A percentile compares a stretch with the other conserved stretches of the same genome.
Evolutionary conservation across 1,140 invertebrate species (phyloP).

Genomic region (Forficula auricularia): DNA sequence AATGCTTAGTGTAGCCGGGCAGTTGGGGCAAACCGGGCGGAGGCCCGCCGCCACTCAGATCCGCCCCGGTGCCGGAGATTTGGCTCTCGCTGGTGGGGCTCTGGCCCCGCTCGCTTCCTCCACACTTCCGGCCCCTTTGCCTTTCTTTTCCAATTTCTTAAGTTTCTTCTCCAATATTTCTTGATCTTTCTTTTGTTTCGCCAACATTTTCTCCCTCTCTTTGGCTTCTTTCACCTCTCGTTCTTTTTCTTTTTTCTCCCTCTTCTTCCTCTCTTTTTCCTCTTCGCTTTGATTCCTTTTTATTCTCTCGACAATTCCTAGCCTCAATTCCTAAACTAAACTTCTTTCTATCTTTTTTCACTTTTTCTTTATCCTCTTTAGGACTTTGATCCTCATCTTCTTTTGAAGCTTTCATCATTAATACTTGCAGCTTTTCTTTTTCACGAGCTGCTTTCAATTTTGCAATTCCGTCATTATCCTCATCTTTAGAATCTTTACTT

Average conservation of each 20-base stretch:
- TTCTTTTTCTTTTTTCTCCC: slow-evolving; percentile 18
- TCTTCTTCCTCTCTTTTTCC: slow-evolving; percentile 19
- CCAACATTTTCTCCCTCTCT: slow-evolving; percentile 15
- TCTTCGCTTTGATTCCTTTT: slow-evolving; percentile 22
- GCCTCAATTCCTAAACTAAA: slow-evolving; percentile 22
- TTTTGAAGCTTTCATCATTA: slow-evolving; percentile 18
- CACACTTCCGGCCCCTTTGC: slow-evolving; percentile 12
- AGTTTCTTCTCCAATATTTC: slow-evolving; percentile 5
- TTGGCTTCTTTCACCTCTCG: slow-evolving; percentile 19
- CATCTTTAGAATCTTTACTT: slow-evolving; percentile 23
- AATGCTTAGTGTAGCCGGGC: slow-evolving; percentile 36
- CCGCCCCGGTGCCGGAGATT: background rate
- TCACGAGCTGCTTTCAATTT: slow-evolving; percentile 13
- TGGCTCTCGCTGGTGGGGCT: background rate
- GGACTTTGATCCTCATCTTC: slow-evolving; percentile 19
- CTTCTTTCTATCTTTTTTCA: slow-evolving; percentile 19
- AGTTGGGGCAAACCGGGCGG: slow-evolving; percentile 24
- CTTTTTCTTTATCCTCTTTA: slow-evolving; percentile 21
- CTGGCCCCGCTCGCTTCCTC: background rate
- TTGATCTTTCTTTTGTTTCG: slow-evolving; percentile 15
- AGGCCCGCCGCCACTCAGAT: slow-evolving; percentile 8
- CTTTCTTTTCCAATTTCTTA: slow-evolving; percentile 13
- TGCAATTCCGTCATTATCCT: slow-evolving; percentile 31
- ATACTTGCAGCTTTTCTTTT: slow-evolving; percentile 19
- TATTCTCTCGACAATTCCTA: slow-evolving; percentile 22